Percentiles rank a stretch among this genome's conserved stretches.
phyloP scores from a whole-genome alignment of 1,140 invertebrate species.

The Neuroterus valhalla region DNA sequence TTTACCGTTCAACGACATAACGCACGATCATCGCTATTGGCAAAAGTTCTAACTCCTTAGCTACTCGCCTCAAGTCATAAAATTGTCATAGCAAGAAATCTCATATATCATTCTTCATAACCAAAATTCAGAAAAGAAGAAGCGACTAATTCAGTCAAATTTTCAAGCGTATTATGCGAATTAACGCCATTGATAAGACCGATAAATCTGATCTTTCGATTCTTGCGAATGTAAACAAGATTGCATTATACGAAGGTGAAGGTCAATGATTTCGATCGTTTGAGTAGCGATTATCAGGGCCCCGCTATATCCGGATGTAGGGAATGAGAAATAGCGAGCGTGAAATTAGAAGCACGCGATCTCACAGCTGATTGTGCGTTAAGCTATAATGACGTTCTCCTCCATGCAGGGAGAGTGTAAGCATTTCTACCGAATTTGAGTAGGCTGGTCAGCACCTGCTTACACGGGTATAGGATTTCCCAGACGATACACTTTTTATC shows the following conservation, averaged over 20 bases:
- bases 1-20: neutral
- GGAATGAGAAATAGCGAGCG: conserved; percentile 47
- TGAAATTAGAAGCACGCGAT: conserved; percentile 68
- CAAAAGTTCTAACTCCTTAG: neutral
- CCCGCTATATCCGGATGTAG: conserved; percentile 53
- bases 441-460: neutral
- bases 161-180: neutral
- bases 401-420: conserved; percentile 34
- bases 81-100: neutral
- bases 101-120: neutral
- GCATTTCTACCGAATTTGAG: conserved; percentile 6
- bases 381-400: conserved; percentile 57
- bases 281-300: conserved; percentile 51
- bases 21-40: neutral
- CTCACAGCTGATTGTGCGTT: conserved; percentile 59
- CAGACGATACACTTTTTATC: neutral
- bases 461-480: neutral
- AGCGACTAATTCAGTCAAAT: neutral
- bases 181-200: neutral
- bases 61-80: neutral
- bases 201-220: conserved; percentile 7
- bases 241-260: conserved; percentile 34
- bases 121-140: too few relatives aligned
- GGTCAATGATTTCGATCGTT: conserved; percentile 43
- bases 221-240: conserved; percentile 47